Conservation (phyloP, 2,888 invertebrate genomes). For the Rugalucina vietnamica region DNA sequence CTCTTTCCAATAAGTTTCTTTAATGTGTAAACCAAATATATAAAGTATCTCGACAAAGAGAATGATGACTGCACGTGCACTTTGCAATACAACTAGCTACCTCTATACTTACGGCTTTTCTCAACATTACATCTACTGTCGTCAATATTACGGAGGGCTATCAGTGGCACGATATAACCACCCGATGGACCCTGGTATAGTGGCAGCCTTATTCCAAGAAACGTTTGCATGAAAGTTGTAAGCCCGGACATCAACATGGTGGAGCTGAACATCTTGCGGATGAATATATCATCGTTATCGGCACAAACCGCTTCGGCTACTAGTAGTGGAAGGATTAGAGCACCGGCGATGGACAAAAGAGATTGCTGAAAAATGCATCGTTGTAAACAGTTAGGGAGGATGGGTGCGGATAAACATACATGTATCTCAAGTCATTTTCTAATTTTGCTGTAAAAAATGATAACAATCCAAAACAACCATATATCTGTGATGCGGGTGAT, state of each 20-base stretch:
- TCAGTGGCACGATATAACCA: conserved; percentile 70
- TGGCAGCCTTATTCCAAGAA: conserved; percentile 59
- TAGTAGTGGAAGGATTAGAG: conserved; percentile 54
- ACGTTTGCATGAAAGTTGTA: conserved; percentile 50
- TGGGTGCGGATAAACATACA: neutral
- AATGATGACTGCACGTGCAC: neutral
- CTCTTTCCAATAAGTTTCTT: no score
- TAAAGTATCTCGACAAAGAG: no score
- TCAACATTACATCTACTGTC: conserved; percentile 48
- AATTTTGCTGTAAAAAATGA: neutral
- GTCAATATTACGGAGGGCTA: conserved; percentile 62
- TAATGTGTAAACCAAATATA: no score
- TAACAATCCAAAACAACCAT: neutral
- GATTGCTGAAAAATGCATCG: conserved; percentile 56
- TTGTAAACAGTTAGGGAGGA: neutral
- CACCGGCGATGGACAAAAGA: conserved; percentile 56
- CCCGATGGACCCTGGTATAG: conserved; percentile 70
- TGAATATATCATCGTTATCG: conserved; percentile 48
- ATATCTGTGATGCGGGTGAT: neutral
- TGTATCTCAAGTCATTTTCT: neutral
- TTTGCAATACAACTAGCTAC: neutral
- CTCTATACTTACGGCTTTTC: neutral
- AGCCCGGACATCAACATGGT: conserved; percentile 61
- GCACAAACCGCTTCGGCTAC: conserved; percentile 65
- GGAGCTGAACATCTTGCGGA: conserved; percentile 56